These are phyloP conservation scores for Scaeva pyrastri DNA, from an alignment of 2,888 invertebrate genomes.

Conservation along the genomic window DNA sequence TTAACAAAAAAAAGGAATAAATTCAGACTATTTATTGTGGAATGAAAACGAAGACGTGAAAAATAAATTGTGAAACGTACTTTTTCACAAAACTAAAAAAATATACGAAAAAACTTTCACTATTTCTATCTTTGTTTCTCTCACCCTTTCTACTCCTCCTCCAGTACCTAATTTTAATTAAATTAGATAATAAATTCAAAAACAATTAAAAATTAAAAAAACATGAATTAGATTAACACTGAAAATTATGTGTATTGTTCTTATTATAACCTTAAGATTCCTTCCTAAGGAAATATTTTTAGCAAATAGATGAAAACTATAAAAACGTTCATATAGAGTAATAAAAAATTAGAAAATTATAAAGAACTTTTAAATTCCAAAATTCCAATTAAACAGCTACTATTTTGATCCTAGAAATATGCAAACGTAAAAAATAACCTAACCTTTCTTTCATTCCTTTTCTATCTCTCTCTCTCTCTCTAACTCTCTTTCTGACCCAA, in stretches of 20 bases:
- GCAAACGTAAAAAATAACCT: neutral
- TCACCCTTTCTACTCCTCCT: conserved; percentile 5
- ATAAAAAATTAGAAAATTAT: conserved; percentile 8
- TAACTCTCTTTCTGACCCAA: too few species aligned
- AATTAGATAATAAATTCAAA: conserved; percentile 27
- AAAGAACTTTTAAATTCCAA: conserved; percentile 11
- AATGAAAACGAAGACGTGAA: neutral
- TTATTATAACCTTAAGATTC: conserved; percentile 36
- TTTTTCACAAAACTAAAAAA: neutral
- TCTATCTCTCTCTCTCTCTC: too few species aligned
- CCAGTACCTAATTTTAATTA: conserved; percentile 22
- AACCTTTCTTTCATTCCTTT: too few species aligned
- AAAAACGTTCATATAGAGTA: conserved; percentile 24
- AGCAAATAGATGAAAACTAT: neutral
- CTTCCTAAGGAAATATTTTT: conserved; percentile 18
- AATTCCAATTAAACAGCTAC: neutral
- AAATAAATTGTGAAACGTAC: conserved; percentile 34
- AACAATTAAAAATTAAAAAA: neutral
- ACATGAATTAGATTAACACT: conserved; percentile 34
- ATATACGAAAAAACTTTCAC: neutral
- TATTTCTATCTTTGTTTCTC: conserved; percentile 1
- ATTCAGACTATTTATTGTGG: neutral
- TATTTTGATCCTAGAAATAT: conserved; percentile 17
- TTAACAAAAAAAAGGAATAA: too few species aligned
- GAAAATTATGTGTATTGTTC: conserved; percentile 30